A percentile compares a stretch with the other conserved stretches of the same genome.
Evolutionary conservation across 2,888 invertebrate species (phyloP).

Genomic region (Diaperis boleti): DNA sequence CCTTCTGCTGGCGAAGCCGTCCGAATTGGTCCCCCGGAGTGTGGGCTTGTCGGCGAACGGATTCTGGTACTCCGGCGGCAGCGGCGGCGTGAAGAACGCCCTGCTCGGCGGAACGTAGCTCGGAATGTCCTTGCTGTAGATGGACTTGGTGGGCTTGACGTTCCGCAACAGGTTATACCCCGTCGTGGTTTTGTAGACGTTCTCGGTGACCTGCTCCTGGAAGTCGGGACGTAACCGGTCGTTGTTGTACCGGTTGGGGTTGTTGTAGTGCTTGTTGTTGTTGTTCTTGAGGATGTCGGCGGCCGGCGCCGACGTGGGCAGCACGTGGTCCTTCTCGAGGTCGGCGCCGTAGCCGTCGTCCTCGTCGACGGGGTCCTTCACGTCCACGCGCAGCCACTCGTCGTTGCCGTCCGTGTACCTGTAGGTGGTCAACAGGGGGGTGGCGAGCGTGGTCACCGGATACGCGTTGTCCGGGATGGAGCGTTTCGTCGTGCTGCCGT

Average conservation of each 20-base stretch:
- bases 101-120: slow-evolving; percentile 87
- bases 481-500: slow-evolving; percentile 77
- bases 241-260: slow-evolving; percentile 73
- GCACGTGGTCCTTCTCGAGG: slow-evolving; percentile 79
- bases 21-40: slow-evolving; percentile 75
- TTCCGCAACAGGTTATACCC: slow-evolving; percentile 72
- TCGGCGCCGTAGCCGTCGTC: slow-evolving; percentile 74
- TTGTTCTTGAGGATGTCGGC: slow-evolving; percentile 84
- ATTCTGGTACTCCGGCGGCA: slow-evolving; percentile 86
- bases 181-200: slow-evolving; percentile 62
- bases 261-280: slow-evolving; percentile 81
- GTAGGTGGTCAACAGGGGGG: slow-evolving; percentile 72
- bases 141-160: slow-evolving; percentile 72
- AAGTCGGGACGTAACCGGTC: slow-evolving; percentile 64
- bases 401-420: slow-evolving; percentile 65
- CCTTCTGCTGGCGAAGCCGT: slow-evolving; percentile 77
- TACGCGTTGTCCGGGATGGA: slow-evolving; percentile 76
- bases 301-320: slow-evolving; percentile 81
- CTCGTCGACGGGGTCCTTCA: slow-evolving; percentile 57
- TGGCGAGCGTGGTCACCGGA: slow-evolving; percentile 74
- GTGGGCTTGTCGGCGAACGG: slow-evolving; percentile 93
- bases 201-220: slow-evolving; percentile 61
- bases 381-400: slow-evolving; percentile 65
- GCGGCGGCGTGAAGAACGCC: slow-evolving; percentile 81
- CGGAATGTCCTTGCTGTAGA: slow-evolving; percentile 78